phyloP scores from a whole-genome alignment of 2,797 vertebrate species.

The Gallinago nigripennis region DNA sequence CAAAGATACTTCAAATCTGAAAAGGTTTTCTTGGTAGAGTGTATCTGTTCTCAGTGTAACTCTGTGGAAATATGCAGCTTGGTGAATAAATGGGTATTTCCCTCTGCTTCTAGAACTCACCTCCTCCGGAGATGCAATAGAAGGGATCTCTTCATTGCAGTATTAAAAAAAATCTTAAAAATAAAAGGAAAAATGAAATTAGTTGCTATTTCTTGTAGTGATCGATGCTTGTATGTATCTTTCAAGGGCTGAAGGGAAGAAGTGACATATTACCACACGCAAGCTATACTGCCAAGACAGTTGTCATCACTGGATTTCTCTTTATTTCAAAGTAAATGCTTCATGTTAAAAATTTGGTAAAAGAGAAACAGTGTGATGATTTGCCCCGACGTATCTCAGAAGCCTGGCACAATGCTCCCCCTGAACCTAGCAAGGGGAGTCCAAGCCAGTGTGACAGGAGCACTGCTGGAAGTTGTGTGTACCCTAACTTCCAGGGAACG shows the following conservation, averaged over 20 bases:
- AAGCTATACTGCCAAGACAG: background rate
- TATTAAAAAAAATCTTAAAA: background rate
- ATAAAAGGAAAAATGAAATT: background rate
- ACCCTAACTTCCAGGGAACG: background rate
- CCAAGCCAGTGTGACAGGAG: background rate
- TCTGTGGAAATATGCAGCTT: background rate
- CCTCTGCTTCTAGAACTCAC: background rate
- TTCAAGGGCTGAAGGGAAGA: background rate
- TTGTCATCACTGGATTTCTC: background rate
- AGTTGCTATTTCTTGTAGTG: background rate
- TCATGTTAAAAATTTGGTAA: background rate
- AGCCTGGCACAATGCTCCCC: background rate
- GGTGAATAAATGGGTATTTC: background rate
- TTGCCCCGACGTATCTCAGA: accelerated
- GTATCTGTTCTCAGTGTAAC: background rate
- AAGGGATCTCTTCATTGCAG: background rate
- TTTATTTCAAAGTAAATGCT: background rate
- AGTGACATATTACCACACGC: too few relatives aligned
- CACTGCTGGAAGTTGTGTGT: background rate
- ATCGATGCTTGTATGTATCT: background rate
- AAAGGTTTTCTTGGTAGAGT: background rate
- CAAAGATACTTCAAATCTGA: background rate
- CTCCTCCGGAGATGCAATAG: background rate
- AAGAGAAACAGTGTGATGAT: background rate
- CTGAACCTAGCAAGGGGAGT: background rate